These are phyloP conservation scores for Ephialtes manifestator DNA, from an alignment of 2,888 invertebrate species.

Conservation along the genomic window DNA sequence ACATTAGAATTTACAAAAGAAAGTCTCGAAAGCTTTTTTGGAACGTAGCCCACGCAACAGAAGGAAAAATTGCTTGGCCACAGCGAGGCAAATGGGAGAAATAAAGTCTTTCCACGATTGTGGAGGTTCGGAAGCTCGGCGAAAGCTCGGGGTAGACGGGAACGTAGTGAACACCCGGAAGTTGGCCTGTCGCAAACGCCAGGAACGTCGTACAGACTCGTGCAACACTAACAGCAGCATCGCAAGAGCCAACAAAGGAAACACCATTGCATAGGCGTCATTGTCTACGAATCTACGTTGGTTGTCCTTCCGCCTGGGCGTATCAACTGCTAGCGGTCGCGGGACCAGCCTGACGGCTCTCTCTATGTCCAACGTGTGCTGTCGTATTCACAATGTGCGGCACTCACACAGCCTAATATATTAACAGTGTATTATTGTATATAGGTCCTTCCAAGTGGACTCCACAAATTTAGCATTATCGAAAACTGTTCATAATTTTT, in stretches of 20 bases:
- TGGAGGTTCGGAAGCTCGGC: slow-evolving; percentile 29
- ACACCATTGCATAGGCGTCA: slow-evolving; percentile 73
- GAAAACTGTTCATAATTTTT: too few species aligned
- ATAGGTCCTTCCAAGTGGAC: too few species aligned
- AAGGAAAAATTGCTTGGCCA: slow-evolving; percentile 24
- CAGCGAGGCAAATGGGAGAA: slow-evolving; percentile 25
- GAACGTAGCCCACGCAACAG: slow-evolving; percentile 41
- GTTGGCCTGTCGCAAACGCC: slow-evolving; percentile 60
- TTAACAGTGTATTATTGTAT: too few species aligned
- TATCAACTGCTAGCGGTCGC: slow-evolving; percentile 69
- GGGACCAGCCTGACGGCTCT: slow-evolving; percentile 71
- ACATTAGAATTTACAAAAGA: slow-evolving; percentile 11
- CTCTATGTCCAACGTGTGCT: slow-evolving; percentile 33
- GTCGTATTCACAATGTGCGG: not conserved
- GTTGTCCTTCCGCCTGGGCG: slow-evolving; percentile 81
- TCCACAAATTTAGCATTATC: too few species aligned
- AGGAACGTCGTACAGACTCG: slow-evolving; percentile 27
- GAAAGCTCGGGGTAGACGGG: slow-evolving; percentile 44
- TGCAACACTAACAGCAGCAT: slow-evolving; percentile 25
- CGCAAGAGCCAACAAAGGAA: slow-evolving; percentile 46
- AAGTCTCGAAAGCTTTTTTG: slow-evolving; percentile 42
- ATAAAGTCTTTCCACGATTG: slow-evolving; percentile 25
- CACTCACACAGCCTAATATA: too few species aligned
- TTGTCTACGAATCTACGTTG: slow-evolving; percentile 80
- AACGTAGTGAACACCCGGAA: slow-evolving; percentile 73